Conservation (phyloP, 92 coral and sea anemone genomes). For the Porites cylindrica region DNA sequence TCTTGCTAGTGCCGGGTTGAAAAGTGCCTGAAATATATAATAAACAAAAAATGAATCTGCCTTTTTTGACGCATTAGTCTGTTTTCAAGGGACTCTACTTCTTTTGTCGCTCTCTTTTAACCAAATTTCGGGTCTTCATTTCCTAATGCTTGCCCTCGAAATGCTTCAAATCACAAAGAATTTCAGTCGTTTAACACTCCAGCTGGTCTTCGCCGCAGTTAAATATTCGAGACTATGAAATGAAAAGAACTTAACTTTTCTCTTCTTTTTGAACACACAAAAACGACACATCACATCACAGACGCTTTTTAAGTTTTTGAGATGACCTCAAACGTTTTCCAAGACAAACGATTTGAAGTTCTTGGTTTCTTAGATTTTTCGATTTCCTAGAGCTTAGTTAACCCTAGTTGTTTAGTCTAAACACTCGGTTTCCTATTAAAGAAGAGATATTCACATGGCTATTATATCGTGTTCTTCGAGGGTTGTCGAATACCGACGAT, state of each 20-base stretch:
- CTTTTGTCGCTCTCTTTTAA: background rate
- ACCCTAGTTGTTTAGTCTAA: background rate
- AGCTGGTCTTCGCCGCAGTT: background rate
- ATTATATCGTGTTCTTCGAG: background rate
- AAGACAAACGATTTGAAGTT: background rate
- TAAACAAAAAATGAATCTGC: background rate
- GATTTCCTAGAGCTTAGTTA: background rate
- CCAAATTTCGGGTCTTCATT: background rate
- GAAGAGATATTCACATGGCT: background rate
- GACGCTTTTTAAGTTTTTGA: background rate
- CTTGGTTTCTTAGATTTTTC: background rate
- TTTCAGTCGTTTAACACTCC: background rate
- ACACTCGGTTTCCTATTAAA: background rate
- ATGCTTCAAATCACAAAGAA: background rate
- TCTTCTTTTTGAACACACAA: background rate
- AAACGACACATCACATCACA: background rate
- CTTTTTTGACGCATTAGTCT: background rate
- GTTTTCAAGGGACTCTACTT: background rate
- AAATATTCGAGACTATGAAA: background rate
- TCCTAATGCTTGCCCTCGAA: background rate
- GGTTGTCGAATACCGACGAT: too few relatives aligned
- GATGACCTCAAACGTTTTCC: background rate
- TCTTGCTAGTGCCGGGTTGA: background rate
- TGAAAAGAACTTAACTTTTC: background rate
- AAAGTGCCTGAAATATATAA: background rate